phyloP scores from a whole-genome alignment of 2,113 vertebrate species.

The Blennius ocellaris region DNA sequence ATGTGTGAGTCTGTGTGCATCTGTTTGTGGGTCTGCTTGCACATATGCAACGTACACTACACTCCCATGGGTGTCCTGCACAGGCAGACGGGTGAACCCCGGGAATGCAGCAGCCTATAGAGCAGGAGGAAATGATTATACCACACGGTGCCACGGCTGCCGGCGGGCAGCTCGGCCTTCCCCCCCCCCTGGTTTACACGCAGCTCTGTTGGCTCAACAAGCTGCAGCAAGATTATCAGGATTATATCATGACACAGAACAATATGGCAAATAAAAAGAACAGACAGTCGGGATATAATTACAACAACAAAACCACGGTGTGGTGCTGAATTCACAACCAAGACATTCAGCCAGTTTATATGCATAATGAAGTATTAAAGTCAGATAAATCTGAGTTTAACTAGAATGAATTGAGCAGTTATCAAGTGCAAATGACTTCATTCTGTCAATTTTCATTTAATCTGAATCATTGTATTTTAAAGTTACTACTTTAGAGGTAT shows the following conservation, averaged over 20 bases:
- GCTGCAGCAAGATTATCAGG: constrained; percentile 34
- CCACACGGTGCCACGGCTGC: constrained; percentile 60
- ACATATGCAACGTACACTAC: constrained; percentile 26
- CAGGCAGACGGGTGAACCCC: constrained; percentile 67
- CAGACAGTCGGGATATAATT: constrained; percentile 11
- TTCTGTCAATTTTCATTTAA: too few species aligned
- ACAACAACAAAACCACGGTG: background rate
- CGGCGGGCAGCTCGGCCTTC: constrained; percentile 18
- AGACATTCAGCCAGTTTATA: too few species aligned
- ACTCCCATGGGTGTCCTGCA: constrained; percentile 13
- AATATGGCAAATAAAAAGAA: constrained; percentile 10
- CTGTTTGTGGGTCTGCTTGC: constrained; percentile 1
- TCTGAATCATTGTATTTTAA: constrained; percentile 19
- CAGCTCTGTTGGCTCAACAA: constrained; percentile 30
- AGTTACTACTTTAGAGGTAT: constrained; percentile 8
- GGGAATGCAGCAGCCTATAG: constrained; percentile 56
- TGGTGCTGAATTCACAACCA: too few species aligned
- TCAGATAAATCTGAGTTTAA: too few species aligned
- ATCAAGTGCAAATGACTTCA: too few species aligned
- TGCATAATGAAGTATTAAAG: too few species aligned
- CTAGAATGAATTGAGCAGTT: too few species aligned
- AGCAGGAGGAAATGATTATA: constrained; percentile 70
- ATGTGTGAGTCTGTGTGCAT: constrained; percentile 1
- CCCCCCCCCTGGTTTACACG: constrained; percentile 9
- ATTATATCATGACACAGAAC: constrained; percentile 33